These are phyloP conservation scores for Zaprionus tsacasi DNA, from an alignment of 1,140 invertebrate genomes.

Conservation along the genomic window DNA sequence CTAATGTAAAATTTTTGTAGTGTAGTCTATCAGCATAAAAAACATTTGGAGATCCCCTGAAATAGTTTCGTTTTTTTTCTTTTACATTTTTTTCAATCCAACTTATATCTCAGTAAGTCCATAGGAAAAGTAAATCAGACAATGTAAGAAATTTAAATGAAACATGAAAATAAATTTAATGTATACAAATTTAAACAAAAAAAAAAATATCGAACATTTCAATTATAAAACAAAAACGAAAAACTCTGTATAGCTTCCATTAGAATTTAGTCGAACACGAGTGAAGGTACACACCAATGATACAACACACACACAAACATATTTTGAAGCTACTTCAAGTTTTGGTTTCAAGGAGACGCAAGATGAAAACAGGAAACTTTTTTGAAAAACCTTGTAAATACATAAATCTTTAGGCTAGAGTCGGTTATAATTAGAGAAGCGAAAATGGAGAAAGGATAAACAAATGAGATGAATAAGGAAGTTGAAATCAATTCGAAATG, in stretches of 20 bases:
- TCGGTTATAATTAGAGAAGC: slow-evolving; percentile 14
- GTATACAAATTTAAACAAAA: neutral
- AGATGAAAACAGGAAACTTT: slow-evolving; percentile 36
- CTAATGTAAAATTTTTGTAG: slow-evolving; percentile 30
- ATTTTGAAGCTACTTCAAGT: slow-evolving; percentile 70
- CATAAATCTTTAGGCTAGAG: slow-evolving; percentile 45
- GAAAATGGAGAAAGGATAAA: slow-evolving; percentile 24
- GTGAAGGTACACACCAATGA: slow-evolving; percentile 32
- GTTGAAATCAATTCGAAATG: slow-evolving; percentile 55
- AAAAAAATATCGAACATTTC: slow-evolving; percentile 9
- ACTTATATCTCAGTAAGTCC: slow-evolving; percentile 35
- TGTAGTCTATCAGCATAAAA: slow-evolving; percentile 21
- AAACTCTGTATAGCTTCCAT: slow-evolving; percentile 67
- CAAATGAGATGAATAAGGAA: slow-evolving; percentile 28
- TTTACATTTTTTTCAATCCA: slow-evolving; percentile 12
- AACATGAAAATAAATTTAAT: slow-evolving; percentile 15
- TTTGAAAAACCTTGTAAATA: slow-evolving; percentile 60
- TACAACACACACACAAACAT: slow-evolving; percentile 37
- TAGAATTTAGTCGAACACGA: slow-evolving; percentile 41
- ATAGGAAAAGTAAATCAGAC: slow-evolving; percentile 32
- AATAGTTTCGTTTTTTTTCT: slow-evolving; percentile 21
- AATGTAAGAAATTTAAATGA: slow-evolving; percentile 32
- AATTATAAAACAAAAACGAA: slow-evolving; percentile 12
- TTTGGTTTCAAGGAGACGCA: slow-evolving; percentile 62
- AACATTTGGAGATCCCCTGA: slow-evolving; percentile 17